Base-by-base conservation (phyloP, 2,113 vertebrate genomes). In the Aythya baeri region DNA sequence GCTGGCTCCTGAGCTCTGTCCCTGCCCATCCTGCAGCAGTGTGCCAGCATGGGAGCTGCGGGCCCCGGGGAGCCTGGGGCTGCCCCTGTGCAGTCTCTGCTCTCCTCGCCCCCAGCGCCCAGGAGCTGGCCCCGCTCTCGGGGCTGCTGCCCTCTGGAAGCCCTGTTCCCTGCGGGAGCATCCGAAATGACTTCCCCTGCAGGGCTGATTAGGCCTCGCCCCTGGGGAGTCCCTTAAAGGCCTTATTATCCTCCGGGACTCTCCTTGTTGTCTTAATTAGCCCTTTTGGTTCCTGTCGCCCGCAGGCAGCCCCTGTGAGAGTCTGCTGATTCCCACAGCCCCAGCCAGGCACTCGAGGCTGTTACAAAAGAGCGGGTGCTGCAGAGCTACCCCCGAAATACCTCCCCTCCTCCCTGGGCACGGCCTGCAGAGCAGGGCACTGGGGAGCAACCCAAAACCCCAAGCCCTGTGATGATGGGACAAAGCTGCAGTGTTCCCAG, bases 261-360 rank as follows among this genome's bases (percentile, higher is more conserved):
- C 52, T 93, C 32, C 36, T 31, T 49, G 1, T 86, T 91, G 88
- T 96, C 91, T 96, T 96, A 94, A 97, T 96, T 91, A 88, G 79
- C 76, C 88, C 57, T 50, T 91, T 91, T 57, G 0, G 0, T 70
- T 92, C 72, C 80, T 46, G 43, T 76, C 62, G 92, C 88, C 88
- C 74, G 22, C 55, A 52, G 59, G 80, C 92, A 83, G 88, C 73
- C 50, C 58, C 91, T 76, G 41, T 77, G 85, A 58, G 81, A 80
- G 71, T 84, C 89, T 21, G 46, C 32, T 59, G 85, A 74, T 83
- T 80, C 38, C 17, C 65, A 46, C 50, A 71, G 63, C 11, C 6
- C 17, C 20, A 27, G 49, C 26, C 72, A 70, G 75, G 71, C 91
- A 34, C 9, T 0, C 1, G 17, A 59, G 73, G 89, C 88, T 93